phyloP scores from a whole-genome alignment of 2,113 vertebrate species.

The Vulpes lagopus region DNA sequence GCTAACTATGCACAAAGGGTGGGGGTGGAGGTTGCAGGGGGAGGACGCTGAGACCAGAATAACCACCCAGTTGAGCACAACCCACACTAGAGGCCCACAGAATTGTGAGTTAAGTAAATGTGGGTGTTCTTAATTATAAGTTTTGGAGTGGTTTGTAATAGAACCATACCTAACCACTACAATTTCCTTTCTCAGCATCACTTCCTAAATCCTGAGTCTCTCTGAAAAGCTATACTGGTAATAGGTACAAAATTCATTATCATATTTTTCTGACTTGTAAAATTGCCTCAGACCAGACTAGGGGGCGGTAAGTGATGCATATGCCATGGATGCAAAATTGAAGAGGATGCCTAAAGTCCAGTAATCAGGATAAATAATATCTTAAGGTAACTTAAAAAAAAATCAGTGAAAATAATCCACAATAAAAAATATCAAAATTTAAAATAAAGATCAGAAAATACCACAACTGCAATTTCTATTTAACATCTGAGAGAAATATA shows the following conservation, averaged over 20 bases:
- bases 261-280: background rate
- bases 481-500: constrained; percentile 76
- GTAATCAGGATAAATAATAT: background rate
- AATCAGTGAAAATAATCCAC: background rate
- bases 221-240: background rate
- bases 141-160: background rate
- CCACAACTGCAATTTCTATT: constrained; percentile 68
- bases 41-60: background rate
- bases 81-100: background rate
- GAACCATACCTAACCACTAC: background rate
- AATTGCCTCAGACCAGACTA: background rate
- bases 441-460: background rate
- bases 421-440: background rate
- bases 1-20: background rate
- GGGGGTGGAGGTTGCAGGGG: no score
- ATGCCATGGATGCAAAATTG: background rate
- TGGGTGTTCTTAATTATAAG: background rate
- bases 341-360: background rate
- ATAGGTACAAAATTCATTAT: background rate
- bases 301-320: background rate
- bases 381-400: background rate
- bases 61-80: background rate
- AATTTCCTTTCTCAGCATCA: background rate
- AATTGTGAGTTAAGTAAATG: background rate
- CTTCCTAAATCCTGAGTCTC: background rate